These are phyloP conservation scores for Cloeon dipterum DNA, from an alignment of 2,888 invertebrate species.

Conservation along the genomic window DNA sequence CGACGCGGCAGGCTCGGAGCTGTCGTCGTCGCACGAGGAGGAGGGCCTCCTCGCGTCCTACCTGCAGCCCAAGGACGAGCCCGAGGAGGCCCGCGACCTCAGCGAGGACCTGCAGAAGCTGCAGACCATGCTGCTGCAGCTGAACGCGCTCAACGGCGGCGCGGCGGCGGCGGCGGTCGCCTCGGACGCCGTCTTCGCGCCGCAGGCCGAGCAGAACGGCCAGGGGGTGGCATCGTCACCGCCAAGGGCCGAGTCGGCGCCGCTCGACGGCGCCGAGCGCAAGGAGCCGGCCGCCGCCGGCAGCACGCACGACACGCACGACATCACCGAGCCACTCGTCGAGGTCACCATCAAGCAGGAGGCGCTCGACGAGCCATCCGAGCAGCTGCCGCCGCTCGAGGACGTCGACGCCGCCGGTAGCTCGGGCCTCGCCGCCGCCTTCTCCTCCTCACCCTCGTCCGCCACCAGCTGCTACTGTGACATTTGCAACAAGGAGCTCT, in stretches of 20 bases:
- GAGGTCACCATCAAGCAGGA: constrained; percentile 1
- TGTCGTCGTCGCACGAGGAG: constrained; percentile 3
- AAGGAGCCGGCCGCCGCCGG: neutral
- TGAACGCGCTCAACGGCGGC: constrained; percentile 45
- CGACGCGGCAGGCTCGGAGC: constrained; percentile 7
- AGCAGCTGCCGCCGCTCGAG: constrained; percentile 16
- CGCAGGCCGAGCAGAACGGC: constrained; percentile 10
- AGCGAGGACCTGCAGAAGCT: constrained; percentile 71
- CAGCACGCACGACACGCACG: constrained; percentile 31
- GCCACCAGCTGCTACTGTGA: constrained; percentile 87
- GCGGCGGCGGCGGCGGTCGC: constrained; percentile 27
- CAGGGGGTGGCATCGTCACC: constrained; percentile 10
- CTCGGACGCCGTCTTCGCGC: constrained; percentile 20
- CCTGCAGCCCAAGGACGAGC: constrained; percentile 18
- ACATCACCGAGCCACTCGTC: constrained; percentile 24
- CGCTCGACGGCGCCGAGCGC: constrained; percentile 9
- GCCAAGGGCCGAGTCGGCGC: constrained; percentile 10
- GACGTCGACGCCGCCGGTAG: constrained; percentile 1
- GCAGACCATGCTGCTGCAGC: constrained; percentile 73
- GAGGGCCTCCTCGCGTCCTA: constrained; percentile 18
- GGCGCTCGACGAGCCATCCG: constrained; percentile 7
- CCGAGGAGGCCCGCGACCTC: constrained; percentile 21
- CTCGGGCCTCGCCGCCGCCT: constrained; percentile 11
- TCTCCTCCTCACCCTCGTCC: too few relatives aligned
- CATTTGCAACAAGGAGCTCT: constrained; percentile 94